Percentiles rank a stretch among this genome's conserved stretches.
These are phyloP conservation scores for Cynodonichthys magdalenae DNA, from an alignment of 2,797 vertebrate species.

Conservation along the genomic window DNA sequence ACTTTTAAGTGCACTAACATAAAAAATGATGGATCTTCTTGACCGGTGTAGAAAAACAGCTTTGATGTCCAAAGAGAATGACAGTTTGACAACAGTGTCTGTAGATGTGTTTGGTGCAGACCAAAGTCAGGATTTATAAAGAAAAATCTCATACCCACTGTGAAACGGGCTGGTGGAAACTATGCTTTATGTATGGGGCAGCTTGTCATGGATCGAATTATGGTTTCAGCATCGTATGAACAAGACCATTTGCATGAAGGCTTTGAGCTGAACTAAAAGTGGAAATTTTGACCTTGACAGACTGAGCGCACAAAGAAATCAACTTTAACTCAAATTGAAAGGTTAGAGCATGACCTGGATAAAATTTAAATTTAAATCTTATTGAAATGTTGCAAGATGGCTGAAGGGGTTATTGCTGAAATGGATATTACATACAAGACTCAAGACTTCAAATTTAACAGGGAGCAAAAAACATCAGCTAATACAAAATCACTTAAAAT, in stretches of 20 bases:
- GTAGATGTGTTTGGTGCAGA: background rate
- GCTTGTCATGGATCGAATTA: background rate
- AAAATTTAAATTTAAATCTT: conserved; percentile 5
- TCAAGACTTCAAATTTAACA: too few species aligned
- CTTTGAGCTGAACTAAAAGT: conserved; percentile 6
- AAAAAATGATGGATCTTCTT: background rate
- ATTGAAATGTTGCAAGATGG: background rate
- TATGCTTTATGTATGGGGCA: background rate
- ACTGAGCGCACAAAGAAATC: background rate
- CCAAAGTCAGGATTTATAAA: conserved; percentile 7
- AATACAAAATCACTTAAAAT: too few species aligned
- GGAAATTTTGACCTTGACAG: background rate
- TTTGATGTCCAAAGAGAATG: background rate
- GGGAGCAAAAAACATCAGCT: too few species aligned
- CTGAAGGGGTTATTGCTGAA: background rate
- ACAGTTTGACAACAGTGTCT: background rate
- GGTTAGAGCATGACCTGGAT: background rate
- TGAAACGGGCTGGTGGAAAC: background rate
- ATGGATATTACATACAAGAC: background rate
- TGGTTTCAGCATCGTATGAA: conserved; percentile 1
- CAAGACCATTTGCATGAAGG: conserved; percentile 2
- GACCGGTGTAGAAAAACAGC: conserved; percentile 5
- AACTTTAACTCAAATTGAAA: background rate
- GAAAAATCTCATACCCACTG: background rate
- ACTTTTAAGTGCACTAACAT: background rate